phyloP scores from a whole-genome alignment of 2,888 invertebrate genomes.

The Drosophila robusta region DNA sequence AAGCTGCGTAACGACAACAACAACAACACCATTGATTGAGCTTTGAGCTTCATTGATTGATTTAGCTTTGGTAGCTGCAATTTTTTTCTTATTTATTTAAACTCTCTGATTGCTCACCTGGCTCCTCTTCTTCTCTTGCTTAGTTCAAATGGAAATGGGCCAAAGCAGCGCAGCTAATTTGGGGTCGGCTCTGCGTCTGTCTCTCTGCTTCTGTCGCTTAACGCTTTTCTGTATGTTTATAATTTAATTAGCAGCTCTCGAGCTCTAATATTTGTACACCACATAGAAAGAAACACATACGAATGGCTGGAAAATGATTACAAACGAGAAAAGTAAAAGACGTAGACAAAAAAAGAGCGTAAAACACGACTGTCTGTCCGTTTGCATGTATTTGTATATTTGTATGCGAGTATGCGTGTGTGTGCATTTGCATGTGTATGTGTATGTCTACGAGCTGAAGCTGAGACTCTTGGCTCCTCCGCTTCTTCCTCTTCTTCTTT shows the following conservation, averaged over 20 bases:
- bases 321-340: constrained; percentile 80
- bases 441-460: constrained; percentile 46
- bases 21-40: constrained; percentile 52
- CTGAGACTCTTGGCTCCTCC: constrained; percentile 39
- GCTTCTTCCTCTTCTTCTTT: constrained; percentile 9
- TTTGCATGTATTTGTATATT: constrained; percentile 20
- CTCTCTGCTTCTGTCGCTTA: constrained; percentile 37
- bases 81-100: constrained; percentile 21
- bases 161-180: constrained; percentile 46
- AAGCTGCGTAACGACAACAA: constrained; percentile 55
- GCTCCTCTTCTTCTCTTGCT: constrained; percentile 21
- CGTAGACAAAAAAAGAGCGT: constrained; percentile 78
- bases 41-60: constrained; percentile 49
- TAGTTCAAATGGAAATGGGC: constrained; percentile 48
- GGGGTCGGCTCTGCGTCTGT: constrained; percentile 36
- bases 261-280: constrained; percentile 77
- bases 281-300: constrained; percentile 72
- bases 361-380: constrained; percentile 48
- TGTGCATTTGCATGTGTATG: constrained; percentile 37
- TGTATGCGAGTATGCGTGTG: constrained; percentile 25
- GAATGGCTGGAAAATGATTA: constrained; percentile 78
- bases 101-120: constrained; percentile 40
- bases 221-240: constrained; percentile 76
- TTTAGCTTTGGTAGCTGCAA: constrained; percentile 34
- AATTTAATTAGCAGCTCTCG: constrained; percentile 81